Evolutionary conservation across 2,888 invertebrate genomes (phyloP).

Genomic region (Ochropleura plecta): DNA sequence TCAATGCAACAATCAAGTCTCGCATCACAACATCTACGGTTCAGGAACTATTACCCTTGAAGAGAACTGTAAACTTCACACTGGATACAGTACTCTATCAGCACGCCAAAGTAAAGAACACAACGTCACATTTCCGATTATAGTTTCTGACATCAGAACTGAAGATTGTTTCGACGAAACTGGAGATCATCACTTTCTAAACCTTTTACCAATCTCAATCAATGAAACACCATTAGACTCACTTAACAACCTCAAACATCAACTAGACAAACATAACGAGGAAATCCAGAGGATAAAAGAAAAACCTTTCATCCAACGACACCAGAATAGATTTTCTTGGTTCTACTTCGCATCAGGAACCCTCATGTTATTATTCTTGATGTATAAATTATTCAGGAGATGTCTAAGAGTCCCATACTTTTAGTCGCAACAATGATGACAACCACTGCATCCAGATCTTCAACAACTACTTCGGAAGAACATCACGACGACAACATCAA

Average conservation of each 20-base stretch:
- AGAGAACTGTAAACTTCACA: conserved; percentile 3
- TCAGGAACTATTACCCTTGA: conserved; percentile 1
- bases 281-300: neutral
- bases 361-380: conserved; percentile 3
- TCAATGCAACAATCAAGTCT: too few relatives aligned
- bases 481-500: conserved; percentile 5
- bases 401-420: neutral
- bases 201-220: neutral
- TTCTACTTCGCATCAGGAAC: neutral
- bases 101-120: neutral
- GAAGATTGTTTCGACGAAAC: conserved; percentile 3
- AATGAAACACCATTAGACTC: neutral
- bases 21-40: neutral
- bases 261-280: neutral
- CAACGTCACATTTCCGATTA: neutral
- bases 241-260: neutral
- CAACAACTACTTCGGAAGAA: conserved; percentile 5
- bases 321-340: conserved; percentile 5
- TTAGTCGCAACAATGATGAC: conserved; percentile 1
- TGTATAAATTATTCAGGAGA: conserved; percentile 8
- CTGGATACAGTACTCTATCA: conserved; percentile 3
- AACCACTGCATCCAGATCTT: conserved; percentile 10
- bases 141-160: conserved; percentile 5
- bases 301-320: conserved; percentile 8
- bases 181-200: neutral